Percentiles rank a stretch among this genome's conserved stretches.
Conservation (phyloP, 2,888 invertebrate genomes). For the Xestia xanthographa region DNA sequence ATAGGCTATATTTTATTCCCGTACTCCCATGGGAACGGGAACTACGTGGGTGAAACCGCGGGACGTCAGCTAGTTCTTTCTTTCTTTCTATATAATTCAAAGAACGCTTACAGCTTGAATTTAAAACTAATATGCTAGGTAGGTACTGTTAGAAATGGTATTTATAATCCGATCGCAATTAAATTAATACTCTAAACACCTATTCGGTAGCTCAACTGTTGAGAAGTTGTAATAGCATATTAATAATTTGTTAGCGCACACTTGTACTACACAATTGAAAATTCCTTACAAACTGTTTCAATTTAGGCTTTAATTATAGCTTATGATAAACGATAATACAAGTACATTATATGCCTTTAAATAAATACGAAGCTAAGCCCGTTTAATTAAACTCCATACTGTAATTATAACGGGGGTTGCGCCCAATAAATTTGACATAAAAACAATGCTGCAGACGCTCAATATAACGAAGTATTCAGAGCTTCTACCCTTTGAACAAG, state of each 20-base stretch:
- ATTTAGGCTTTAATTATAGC: slow-evolving; percentile 30
- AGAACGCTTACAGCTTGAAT: not conserved
- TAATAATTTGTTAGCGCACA: not conserved
- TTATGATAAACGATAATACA: slow-evolving; percentile 34
- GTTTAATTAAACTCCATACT: slow-evolving; percentile 64
- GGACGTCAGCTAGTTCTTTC: too few relatives aligned
- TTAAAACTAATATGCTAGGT: not conserved
- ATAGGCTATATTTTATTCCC: too few relatives aligned
- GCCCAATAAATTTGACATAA: slow-evolving; percentile 63
- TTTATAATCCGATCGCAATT: slow-evolving; percentile 1
- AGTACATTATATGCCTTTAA: slow-evolving; percentile 20
- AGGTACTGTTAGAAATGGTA: not conserved
- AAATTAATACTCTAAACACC: not conserved
- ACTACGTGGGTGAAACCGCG: too few relatives aligned
- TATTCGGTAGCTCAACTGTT: not conserved
- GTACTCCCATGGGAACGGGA: too few relatives aligned
- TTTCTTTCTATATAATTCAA: slow-evolving; percentile 1
- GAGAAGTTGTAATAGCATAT: not conserved
- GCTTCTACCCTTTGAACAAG: not conserved
- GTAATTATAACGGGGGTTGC: slow-evolving; percentile 60
- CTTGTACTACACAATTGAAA: not conserved
- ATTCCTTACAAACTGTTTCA: slow-evolving; percentile 20
- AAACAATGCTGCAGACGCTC: slow-evolving; percentile 55
- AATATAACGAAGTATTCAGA: slow-evolving; percentile 52
- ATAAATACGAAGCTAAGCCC: slow-evolving; percentile 35